Percentiles rank a stretch among this genome's conserved stretches.
Evolutionary conservation across 2,113 vertebrate genomes (phyloP).

Genomic region (Lipophrys pholis): DNA sequence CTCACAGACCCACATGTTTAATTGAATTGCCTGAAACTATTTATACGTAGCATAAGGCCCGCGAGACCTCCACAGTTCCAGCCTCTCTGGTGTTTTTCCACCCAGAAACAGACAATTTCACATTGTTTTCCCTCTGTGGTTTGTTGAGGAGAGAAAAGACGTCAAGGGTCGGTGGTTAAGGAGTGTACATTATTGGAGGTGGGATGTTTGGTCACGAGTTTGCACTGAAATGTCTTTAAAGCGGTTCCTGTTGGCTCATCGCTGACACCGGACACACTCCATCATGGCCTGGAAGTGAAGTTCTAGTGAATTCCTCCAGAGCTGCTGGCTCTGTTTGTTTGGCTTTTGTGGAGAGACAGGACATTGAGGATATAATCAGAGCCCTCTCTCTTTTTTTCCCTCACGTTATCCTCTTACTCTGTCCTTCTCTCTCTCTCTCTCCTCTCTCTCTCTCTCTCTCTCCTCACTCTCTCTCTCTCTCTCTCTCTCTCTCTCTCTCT

Average conservation of each 20-base stretch:
- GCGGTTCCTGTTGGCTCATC: constrained; percentile 35
- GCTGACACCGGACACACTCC: constrained; percentile 34
- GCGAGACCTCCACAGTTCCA: constrained; percentile 38
- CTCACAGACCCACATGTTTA: neutral
- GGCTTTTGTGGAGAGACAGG: constrained; percentile 59
- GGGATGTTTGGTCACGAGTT: constrained; percentile 32
- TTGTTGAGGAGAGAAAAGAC: constrained; percentile 9
- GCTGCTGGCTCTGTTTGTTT: constrained; percentile 71
- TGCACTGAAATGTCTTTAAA: constrained; percentile 9
- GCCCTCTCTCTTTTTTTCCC: neutral
- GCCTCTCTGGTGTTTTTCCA: constrained; percentile 40
- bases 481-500: no score
- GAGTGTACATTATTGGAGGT: constrained; percentile 16
- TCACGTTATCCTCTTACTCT: constrained; percentile 3
- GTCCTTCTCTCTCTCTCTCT: neutral
- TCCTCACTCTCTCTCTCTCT: neutral
- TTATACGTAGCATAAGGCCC: constrained; percentile 33
- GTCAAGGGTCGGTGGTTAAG: constrained; percentile 47
- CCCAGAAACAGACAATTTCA: constrained; percentile 49
- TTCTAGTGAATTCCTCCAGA: constrained; percentile 65
- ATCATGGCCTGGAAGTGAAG: constrained; percentile 50
- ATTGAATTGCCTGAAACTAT: constrained; percentile 26
- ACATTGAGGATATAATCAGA: constrained; percentile 64
- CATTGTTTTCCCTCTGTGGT: constrained; percentile 33
- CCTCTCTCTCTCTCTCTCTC: neutral